Conservation (phyloP, 2,113 vertebrate species). For the Progne subis region DNA sequence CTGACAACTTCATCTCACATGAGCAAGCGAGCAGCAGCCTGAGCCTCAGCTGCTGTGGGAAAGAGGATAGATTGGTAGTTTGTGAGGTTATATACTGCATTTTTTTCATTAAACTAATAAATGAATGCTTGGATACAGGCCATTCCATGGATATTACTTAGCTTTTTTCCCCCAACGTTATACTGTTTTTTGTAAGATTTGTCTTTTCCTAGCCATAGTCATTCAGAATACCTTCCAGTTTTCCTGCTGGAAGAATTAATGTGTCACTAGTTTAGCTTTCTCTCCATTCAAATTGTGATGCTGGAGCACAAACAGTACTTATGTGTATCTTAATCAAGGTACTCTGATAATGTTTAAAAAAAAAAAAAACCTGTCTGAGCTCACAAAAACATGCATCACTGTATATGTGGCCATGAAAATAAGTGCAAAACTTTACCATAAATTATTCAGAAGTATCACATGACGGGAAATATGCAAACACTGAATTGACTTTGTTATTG, state of each 20-base stretch:
- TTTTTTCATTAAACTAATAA: neutral
- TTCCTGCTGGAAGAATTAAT: fast-evolving
- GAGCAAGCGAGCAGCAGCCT: neutral
- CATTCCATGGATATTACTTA: neutral
- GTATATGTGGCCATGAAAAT: neutral
- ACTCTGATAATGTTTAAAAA: neutral
- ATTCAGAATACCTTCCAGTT: neutral
- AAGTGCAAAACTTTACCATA: neutral
- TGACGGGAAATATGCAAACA: neutral
- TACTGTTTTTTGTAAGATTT: neutral
- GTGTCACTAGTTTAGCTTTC: neutral
- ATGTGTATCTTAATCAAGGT: neutral
- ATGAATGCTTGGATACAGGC: neutral
- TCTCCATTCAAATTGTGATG: neutral
- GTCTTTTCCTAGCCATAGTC: neutral
- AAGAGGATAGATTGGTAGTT: neutral
- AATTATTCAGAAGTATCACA: neutral
- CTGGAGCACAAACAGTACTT: neutral
- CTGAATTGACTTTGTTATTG: neutral
- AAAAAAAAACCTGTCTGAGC: neutral
- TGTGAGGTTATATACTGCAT: neutral
- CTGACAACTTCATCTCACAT: neutral
- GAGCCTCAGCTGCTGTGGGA: neutral
- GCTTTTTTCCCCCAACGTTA: neutral
- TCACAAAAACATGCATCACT: neutral